A percentile compares a stretch with the other conserved stretches of the same genome.
phyloP scores from a whole-genome alignment of 2,797 vertebrate genomes.

The Spinibarbus caldwelli region DNA sequence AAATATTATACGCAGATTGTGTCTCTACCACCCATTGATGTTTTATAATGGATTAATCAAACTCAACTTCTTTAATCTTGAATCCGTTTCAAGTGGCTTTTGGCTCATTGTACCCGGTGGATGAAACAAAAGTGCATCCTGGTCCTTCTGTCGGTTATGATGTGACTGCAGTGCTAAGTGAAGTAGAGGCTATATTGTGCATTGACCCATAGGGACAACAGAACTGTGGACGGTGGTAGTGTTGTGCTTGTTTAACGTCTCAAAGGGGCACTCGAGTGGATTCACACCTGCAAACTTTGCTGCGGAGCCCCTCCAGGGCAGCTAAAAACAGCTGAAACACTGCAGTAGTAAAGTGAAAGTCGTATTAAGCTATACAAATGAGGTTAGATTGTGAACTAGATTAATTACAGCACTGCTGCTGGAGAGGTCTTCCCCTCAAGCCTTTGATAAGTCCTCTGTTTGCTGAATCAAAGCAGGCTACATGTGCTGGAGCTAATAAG shows the following conservation, averaged over 20 bases:
- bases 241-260: constrained; percentile 53
- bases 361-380: constrained; percentile 51
- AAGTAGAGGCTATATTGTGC: constrained; percentile 35
- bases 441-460: constrained; percentile 19
- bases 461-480: constrained; percentile 29
- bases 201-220: constrained; percentile 32
- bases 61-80: neutral
- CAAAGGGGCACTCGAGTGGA: constrained; percentile 37
- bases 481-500: constrained; percentile 14
- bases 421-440: constrained; percentile 35
- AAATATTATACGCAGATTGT: neutral
- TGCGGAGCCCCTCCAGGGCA: constrained; percentile 35
- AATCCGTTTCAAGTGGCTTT: neutral
- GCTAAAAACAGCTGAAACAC: constrained; percentile 44
- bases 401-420: constrained; percentile 45
- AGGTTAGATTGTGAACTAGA: constrained; percentile 49
- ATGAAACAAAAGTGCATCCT: constrained; percentile 1
- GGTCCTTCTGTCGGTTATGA: constrained; percentile 27
- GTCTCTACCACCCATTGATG: neutral
- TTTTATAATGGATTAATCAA: neutral
- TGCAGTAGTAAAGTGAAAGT: constrained; percentile 19
- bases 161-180: constrained; percentile 43
- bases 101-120: neutral
- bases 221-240: constrained; percentile 17
- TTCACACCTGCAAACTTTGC: constrained; percentile 53